These are phyloP conservation scores for Scolopax mira DNA, from an alignment of 2,113 vertebrate genomes.

Conservation along the genomic window DNA sequence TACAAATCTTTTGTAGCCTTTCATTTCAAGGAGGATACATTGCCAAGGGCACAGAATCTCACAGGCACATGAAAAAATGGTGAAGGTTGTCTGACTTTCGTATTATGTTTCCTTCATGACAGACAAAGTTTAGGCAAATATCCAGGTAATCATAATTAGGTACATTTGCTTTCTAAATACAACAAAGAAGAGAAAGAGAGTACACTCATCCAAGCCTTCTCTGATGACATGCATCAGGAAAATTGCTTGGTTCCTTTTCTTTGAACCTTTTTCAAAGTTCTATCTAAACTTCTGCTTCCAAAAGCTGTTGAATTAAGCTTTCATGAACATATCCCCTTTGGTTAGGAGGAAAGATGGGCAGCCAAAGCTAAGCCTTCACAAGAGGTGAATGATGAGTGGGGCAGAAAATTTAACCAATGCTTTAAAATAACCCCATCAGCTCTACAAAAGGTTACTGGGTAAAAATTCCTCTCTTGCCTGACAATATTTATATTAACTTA, in stretches of 20 bases:
- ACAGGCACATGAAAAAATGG: conserved; percentile 19
- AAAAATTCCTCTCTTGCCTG: conserved; percentile 40
- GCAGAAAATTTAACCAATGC: not conserved
- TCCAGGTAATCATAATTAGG: conserved; percentile 41
- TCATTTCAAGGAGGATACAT: not conserved
- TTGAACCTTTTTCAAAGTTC: conserved; percentile 48
- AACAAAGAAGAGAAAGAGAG: not conserved
- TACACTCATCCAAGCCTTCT: conserved; percentile 3
- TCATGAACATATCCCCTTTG: not conserved
- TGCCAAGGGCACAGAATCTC: conserved; percentile 1
- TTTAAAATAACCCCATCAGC: not conserved
- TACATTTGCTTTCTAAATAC: conserved; percentile 20
- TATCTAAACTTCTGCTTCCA: not conserved
- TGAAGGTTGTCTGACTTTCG: conserved; percentile 15
- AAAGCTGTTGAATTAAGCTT: conserved; percentile 7
- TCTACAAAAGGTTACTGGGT: conserved; percentile 3
- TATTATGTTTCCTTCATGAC: conserved; percentile 27
- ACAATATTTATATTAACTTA: conserved; percentile 28
- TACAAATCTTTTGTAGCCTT: conserved; percentile 53
- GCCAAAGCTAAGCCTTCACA: not conserved
- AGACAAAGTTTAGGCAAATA: conserved; percentile 48
- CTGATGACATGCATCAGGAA: conserved; percentile 21
- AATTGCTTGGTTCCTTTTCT: conserved; percentile 35
- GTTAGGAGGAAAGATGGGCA: not conserved
- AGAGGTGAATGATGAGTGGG: conserved; percentile 10